Evolutionary conservation across 2,888 invertebrate genomes (phyloP).

Genomic region (Agrenia bidenticulata): DNA sequence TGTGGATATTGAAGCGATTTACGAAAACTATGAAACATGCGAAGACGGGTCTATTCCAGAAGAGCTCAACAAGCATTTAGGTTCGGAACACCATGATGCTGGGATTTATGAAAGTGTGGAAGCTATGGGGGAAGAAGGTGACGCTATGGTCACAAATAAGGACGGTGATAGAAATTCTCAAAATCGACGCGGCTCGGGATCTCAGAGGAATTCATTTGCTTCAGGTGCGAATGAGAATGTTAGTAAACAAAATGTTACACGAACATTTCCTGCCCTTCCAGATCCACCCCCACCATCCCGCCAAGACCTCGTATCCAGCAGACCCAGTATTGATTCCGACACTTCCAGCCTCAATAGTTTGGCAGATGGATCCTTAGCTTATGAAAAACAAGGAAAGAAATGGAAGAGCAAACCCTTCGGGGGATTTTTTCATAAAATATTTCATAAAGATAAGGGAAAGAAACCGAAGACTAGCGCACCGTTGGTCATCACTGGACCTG

Average conservation of each 20-base stretch:
- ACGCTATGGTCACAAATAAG: background rate
- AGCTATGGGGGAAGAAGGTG: conserved; percentile 25
- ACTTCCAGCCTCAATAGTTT: conserved; percentile 4
- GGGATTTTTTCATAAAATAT: conserved; percentile 49
- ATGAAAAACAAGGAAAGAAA: conserved; percentile 24
- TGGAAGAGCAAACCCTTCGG: conserved; percentile 38
- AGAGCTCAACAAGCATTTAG: background rate
- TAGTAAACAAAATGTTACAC: background rate
- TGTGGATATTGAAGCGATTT: conserved; percentile 36
- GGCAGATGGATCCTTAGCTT: background rate
- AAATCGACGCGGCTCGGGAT: conserved; percentile 24
- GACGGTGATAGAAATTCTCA: background rate
- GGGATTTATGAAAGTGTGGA: conserved; percentile 44
- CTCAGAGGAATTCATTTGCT: conserved; percentile 32
- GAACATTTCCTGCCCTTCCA: conserved; percentile 20
- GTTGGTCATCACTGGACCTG: conserved; percentile 47
- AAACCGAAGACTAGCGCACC: conserved; percentile 19
- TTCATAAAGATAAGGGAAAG: conserved; percentile 44
- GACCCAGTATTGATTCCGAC: conserved; percentile 1
- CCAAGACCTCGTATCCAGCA: too few species aligned
- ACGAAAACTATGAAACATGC: conserved; percentile 32
- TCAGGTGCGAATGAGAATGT: conserved; percentile 17
- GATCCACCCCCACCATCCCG: background rate
- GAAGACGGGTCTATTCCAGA: background rate
- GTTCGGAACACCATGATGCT: conserved; percentile 23